Base-by-base conservation (phyloP, 2,888 invertebrate species). In the Cistogaster globosa region DNA sequence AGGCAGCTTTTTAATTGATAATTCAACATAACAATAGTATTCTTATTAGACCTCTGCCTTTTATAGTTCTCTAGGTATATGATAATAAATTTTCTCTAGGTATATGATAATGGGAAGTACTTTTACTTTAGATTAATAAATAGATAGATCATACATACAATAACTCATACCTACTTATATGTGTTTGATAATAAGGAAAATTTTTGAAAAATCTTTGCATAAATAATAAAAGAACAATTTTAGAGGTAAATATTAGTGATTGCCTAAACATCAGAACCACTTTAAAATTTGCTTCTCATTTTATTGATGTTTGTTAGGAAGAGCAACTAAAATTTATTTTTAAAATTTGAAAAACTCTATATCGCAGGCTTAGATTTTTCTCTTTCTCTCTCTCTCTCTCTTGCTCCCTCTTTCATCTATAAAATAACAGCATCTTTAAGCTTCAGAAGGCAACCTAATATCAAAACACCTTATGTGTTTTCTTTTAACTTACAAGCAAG, bases 201-300 rank as follows among this genome's bases (percentile, higher is more conserved):
- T 14, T 14, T 14, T 3, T 18, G n/a, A 11, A 51, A n/a, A n/a
- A n/a, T n/a, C n/a, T n/a, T n/a, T n/a, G n/a, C n/a, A n/a, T n/a
- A n/a, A n/a, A n/a, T n/a, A 51, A 26, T 5, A 7, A 5, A 36
- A 42, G 16, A 62, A 18, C 26, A 22, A 32, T 20, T 36, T 16
- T 62, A 0, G 16, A 72, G 4, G 38, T 63, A 74, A 62, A 81
- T 68, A 74, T 81, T 67, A 81, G 74, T 74, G 80, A 81, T 74
- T 81, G 67, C 60, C 68, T 60, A 72, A 65, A 53, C 26, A 51
- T 20, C 42, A n/a, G 4, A 51, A 26, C 60, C 80, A 80, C 55
- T 55, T 60, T 45, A 74, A 81, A 80, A 81, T 81, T 74, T 74
- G 74, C 74, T 81, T 81, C 55, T 62, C 67, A 81, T 68, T 74